phyloP scores from a whole-genome alignment of 2,888 invertebrate species.

The Sepiola atlantica region DNA sequence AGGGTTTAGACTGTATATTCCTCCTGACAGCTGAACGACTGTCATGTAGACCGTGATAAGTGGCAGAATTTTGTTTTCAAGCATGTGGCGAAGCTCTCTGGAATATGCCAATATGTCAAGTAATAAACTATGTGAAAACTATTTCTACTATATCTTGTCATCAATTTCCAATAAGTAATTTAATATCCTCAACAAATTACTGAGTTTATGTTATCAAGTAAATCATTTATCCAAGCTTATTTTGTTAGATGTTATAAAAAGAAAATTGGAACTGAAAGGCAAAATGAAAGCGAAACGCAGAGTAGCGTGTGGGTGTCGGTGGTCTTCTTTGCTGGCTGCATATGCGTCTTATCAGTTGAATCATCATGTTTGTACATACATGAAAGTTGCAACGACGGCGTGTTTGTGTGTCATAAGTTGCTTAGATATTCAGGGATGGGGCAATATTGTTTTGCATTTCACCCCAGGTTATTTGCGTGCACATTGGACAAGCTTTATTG shows the following conservation, averaged over 20 bases:
- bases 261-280: neutral
- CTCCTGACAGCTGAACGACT: too few species aligned
- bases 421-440: neutral
- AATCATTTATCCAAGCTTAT: neutral
- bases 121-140: neutral
- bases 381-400: neutral
- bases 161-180: neutral
- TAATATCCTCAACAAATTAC: neutral
- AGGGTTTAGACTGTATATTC: too few species aligned
- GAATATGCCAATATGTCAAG: too few species aligned
- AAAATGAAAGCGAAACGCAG: neutral
- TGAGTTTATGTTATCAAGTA: neutral
- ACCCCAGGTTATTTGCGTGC: neutral
- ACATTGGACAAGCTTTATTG: neutral
- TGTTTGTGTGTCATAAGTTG: neutral
- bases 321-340: neutral
- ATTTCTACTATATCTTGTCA: neutral
- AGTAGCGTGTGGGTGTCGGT: neutral
- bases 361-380: neutral
- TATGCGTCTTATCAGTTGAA: neutral
- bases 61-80: too few species aligned
- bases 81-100: too few species aligned
- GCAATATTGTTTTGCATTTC: neutral
- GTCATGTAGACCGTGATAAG: too few species aligned
- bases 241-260: neutral